A percentile compares a stretch with the other conserved stretches of the same genome.
Evolutionary conservation across 92 coral and sea anemone genomes (phyloP).

Genomic region (Umimayanthus chanpuru): DNA sequence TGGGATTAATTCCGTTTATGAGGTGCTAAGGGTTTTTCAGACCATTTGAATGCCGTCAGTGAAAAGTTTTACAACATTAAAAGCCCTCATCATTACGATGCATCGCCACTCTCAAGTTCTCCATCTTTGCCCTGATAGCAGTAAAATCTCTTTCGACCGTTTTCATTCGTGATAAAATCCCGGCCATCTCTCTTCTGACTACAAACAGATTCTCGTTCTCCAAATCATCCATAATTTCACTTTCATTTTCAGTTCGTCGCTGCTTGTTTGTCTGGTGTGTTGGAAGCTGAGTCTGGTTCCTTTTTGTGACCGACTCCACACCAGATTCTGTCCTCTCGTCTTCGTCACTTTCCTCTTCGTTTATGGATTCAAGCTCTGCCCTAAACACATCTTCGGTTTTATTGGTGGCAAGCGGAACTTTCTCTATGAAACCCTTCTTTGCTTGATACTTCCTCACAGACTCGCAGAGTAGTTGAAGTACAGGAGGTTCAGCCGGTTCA

Average conservation of each 20-base stretch:
- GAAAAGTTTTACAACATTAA: not conserved
- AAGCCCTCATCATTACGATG: not conserved
- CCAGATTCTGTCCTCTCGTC: not conserved
- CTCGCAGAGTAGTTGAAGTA: not conserved
- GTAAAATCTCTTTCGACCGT: slow-evolving; percentile 13
- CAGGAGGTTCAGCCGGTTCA: not conserved
- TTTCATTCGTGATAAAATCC: slow-evolving; percentile 1
- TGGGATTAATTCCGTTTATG: too few species aligned
- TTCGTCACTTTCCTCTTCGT: slow-evolving; percentile 14
- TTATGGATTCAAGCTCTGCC: not conserved
- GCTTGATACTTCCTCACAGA: not conserved
- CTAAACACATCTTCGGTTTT: not conserved
- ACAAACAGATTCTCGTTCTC: not conserved
- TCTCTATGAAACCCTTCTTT: not conserved
- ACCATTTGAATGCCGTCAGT: not conserved
- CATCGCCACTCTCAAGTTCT: not conserved
- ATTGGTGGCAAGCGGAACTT: not conserved
- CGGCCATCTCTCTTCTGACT: slow-evolving; percentile 1
- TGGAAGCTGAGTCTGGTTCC: not conserved
- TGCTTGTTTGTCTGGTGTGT: not conserved
- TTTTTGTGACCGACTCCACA: not conserved
- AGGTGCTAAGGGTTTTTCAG: not conserved
- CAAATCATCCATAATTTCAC: not conserved
- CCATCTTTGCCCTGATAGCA: slow-evolving; percentile 8
- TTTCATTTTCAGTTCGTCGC: not conserved